A percentile compares a stretch with the other conserved stretches of the same genome.
Evolutionary conservation across 2,113 vertebrate species (phyloP).

Genomic region (Gymnocephalus cernua): DNA sequence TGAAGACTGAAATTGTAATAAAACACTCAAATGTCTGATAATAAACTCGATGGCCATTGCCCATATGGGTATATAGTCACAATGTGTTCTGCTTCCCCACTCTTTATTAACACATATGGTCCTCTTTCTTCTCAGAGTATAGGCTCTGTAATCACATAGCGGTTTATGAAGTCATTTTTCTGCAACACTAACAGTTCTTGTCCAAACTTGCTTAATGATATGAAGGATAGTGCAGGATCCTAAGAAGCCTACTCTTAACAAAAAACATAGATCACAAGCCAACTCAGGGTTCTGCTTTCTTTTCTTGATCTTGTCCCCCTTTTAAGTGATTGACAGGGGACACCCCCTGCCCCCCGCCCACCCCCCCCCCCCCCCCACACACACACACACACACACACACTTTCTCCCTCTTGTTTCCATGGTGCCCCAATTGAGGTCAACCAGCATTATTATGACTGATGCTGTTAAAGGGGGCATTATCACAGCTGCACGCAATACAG

Average conservation of each 20-base stretch:
- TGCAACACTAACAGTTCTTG: neutral
- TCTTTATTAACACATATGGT: neutral
- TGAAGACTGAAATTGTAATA: too few species aligned
- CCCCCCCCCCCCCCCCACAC: too few species aligned
- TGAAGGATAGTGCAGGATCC: neutral
- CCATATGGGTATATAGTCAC: too few species aligned
- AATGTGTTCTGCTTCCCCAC: neutral
- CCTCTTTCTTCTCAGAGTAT: neutral
- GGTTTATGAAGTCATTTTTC: neutral
- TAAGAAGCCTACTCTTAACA: neutral
- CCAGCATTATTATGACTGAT: neutral
- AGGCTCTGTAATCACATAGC: neutral
- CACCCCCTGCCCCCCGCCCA: too few species aligned
- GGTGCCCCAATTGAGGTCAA: slow-evolving; percentile 77
- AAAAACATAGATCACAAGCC: neutral
- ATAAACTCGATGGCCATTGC: neutral
- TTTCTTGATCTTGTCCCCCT: neutral
- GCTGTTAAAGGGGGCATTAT: slow-evolving; percentile 64
- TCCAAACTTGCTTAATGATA: slow-evolving; percentile 14
- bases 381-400: neutral
- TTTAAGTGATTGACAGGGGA: neutral
- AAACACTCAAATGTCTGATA: too few species aligned
- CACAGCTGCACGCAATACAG: slow-evolving; percentile 17
- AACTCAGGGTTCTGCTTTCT: neutral
- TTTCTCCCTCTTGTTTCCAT: slow-evolving; percentile 73